Evolutionary conservation across 2,888 invertebrate genomes (phyloP).

Genomic region (Cryptus armator): DNA sequence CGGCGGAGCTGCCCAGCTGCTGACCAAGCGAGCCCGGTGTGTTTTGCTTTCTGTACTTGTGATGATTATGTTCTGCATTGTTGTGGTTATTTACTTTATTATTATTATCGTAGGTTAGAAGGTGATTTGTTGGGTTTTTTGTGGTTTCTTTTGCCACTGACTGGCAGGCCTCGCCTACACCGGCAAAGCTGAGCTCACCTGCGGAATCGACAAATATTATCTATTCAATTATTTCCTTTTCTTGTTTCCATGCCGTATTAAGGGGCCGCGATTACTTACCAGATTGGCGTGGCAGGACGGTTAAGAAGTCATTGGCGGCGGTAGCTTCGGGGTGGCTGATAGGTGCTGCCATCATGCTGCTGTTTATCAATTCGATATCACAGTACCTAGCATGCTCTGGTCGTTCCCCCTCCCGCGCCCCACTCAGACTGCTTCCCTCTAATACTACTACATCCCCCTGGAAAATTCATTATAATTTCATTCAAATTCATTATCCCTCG

Average conservation of each 20-base stretch:
- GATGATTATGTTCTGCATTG: slow-evolving; percentile 85
- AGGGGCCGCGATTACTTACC: too few species aligned
- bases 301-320: slow-evolving; percentile 85
- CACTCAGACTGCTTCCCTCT: slow-evolving; percentile 85
- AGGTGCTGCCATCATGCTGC: slow-evolving; percentile 84
- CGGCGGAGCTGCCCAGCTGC: slow-evolving; percentile 84
- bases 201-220: slow-evolving; percentile 73
- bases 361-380: slow-evolving; percentile 85
- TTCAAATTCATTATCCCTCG: too few species aligned
- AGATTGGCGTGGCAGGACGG: slow-evolving; percentile 85
- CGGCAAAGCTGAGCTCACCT: slow-evolving; percentile 84
- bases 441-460: slow-evolving; percentile 85
- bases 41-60: slow-evolving; percentile 84
- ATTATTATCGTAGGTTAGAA: slow-evolving; percentile 84
- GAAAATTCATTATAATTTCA: slow-evolving; percentile 71
- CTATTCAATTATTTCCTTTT: too few species aligned
- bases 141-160: slow-evolving; percentile 84
- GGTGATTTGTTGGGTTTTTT: slow-evolving; percentile 84
- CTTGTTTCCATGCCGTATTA: too few species aligned
- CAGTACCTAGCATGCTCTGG: slow-evolving; percentile 85
- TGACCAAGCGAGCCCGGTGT: slow-evolving; percentile 80
- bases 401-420: slow-evolving; percentile 84
- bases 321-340: slow-evolving; percentile 85
- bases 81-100: slow-evolving; percentile 83
- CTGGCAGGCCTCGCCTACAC: slow-evolving; percentile 84